A percentile compares a stretch with the other conserved stretches of the same genome.
These are phyloP conservation scores for Halocynthia aurantium DNA, from an alignment of 23 tunicate genomes.

Conservation along the genomic window DNA sequence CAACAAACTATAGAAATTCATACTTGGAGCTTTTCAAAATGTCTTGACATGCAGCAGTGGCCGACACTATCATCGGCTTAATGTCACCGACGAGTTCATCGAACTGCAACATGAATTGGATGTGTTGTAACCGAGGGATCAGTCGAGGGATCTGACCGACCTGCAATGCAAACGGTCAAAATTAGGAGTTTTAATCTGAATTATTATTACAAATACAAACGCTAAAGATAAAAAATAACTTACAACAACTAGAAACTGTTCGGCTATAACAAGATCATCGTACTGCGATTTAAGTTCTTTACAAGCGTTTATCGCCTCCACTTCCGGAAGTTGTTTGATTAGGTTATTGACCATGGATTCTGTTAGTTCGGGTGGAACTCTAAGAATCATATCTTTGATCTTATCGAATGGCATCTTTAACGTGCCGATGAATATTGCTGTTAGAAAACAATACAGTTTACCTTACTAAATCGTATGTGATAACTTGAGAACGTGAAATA, in stretches of 20 bases:
- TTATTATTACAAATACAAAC: neutral
- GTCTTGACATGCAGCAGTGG: slow-evolving; percentile 84
- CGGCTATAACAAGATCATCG: slow-evolving; percentile 70
- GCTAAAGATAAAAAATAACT: slow-evolving; percentile 22
- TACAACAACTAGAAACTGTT: slow-evolving; percentile 78
- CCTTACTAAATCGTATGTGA: neutral
- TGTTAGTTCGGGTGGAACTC: slow-evolving; percentile 48
- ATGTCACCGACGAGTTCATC: slow-evolving; percentile 82
- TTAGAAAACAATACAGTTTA: no score
- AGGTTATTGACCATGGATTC: slow-evolving; percentile 72
- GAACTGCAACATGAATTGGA: slow-evolving; percentile 84
- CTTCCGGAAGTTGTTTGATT: slow-evolving; percentile 87
- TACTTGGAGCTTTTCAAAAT: slow-evolving; percentile 43
- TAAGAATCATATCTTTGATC: slow-evolving; percentile 53
- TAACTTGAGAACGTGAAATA: neutral
- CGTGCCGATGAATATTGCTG: slow-evolving; percentile 96
- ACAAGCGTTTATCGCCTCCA: slow-evolving; percentile 48
- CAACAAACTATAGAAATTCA: neutral
- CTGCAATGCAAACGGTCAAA: slow-evolving; percentile 3
- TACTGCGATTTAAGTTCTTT: slow-evolving; percentile 79
- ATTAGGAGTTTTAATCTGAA: neutral
- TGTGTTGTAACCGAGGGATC: slow-evolving; percentile 51
- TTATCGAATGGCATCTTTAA: slow-evolving; percentile 60
- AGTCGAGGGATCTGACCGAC: slow-evolving; percentile 59
- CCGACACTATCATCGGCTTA: slow-evolving; percentile 89